Evolutionary conservation across 2,113 vertebrate genomes (phyloP).

Genomic region (Mugil cephalus): DNA sequence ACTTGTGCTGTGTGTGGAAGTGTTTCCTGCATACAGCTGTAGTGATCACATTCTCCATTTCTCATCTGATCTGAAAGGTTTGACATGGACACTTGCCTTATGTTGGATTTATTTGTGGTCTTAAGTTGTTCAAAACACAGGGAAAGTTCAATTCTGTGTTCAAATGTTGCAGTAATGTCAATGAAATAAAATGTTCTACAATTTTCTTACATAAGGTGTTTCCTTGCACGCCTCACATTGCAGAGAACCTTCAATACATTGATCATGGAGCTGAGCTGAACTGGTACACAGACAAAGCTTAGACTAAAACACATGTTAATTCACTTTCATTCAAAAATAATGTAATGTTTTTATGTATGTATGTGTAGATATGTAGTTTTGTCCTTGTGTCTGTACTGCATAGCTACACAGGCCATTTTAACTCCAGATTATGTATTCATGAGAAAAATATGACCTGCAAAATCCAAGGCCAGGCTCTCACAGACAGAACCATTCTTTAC

Average conservation of each 20-base stretch:
- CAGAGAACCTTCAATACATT: too few species aligned
- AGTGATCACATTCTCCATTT: constrained; percentile 70
- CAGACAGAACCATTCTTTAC: too few species aligned
- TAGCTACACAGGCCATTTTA: too few species aligned
- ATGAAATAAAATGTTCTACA: constrained; percentile 75
- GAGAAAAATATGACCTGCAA: too few species aligned
- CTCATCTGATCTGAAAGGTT: constrained; percentile 49
- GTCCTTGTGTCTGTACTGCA: too few species aligned
- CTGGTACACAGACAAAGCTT: neutral
- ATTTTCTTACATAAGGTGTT: constrained; percentile 61
- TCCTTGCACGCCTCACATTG: neutral
- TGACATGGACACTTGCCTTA: constrained; percentile 74
- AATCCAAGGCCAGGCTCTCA: too few species aligned
- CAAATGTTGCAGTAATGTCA: constrained; percentile 68
- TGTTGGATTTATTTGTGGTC: constrained; percentile 74
- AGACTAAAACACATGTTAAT: too few species aligned
- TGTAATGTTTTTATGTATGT: too few species aligned
- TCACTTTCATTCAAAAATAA: too few species aligned
- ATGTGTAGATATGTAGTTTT: too few species aligned
- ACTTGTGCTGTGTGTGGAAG: constrained; percentile 59
- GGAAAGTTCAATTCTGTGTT: constrained; percentile 64
- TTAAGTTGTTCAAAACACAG: constrained; percentile 67
- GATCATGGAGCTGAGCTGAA: neutral
- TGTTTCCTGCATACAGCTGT: constrained; percentile 64
- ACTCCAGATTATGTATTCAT: too few species aligned